phyloP scores from a whole-genome alignment of 2,888 invertebrate species.

The Drosophila subsilvestris region DNA sequence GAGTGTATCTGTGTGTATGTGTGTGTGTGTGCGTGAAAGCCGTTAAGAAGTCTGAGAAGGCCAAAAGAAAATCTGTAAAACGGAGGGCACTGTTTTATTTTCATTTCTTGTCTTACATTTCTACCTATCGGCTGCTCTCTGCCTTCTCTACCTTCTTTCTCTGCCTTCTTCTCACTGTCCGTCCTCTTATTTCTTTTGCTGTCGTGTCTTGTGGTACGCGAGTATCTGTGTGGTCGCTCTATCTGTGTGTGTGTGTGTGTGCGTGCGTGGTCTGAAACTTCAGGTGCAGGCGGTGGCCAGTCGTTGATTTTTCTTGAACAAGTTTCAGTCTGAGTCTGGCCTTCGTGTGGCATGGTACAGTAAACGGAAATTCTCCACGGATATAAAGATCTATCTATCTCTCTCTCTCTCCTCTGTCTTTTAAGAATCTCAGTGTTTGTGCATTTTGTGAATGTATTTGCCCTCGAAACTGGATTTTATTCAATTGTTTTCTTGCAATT shows the following conservation, averaged over 20 bases:
- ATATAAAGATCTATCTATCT: constrained; percentile 27
- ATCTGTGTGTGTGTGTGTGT: constrained; percentile 15
- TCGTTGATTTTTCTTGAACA: constrained; percentile 79
- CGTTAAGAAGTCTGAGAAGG: constrained; percentile 70
- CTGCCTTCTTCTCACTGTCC: constrained; percentile 54
- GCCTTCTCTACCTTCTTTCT: constrained; percentile 54
- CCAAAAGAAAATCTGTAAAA: constrained; percentile 70
- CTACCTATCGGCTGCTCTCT: constrained; percentile 62
- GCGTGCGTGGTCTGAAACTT: constrained; percentile 62
- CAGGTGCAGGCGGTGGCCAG: constrained; percentile 74
- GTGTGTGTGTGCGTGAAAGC: constrained; percentile 60
- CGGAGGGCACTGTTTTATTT: constrained; percentile 68
- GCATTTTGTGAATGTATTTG: constrained; percentile 44
- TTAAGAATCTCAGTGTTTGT: constrained; percentile 25
- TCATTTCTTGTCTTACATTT: constrained; percentile 66
- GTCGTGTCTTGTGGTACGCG: constrained; percentile 66
- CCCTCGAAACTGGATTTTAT: constrained; percentile 67
- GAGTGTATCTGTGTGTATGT: constrained; percentile 23
- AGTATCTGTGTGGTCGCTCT: neutral
- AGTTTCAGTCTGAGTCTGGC: constrained; percentile 84
- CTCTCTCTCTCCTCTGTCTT: constrained; percentile 3
- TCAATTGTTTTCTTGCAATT: constrained; percentile 58
- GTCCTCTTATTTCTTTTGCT: constrained; percentile 57
- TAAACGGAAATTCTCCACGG: constrained; percentile 70
- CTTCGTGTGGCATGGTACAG: constrained; percentile 84